These are phyloP conservation scores for Eublepharis macularius DNA, from an alignment of 2,113 vertebrate genomes.

Conservation along the genomic window DNA sequence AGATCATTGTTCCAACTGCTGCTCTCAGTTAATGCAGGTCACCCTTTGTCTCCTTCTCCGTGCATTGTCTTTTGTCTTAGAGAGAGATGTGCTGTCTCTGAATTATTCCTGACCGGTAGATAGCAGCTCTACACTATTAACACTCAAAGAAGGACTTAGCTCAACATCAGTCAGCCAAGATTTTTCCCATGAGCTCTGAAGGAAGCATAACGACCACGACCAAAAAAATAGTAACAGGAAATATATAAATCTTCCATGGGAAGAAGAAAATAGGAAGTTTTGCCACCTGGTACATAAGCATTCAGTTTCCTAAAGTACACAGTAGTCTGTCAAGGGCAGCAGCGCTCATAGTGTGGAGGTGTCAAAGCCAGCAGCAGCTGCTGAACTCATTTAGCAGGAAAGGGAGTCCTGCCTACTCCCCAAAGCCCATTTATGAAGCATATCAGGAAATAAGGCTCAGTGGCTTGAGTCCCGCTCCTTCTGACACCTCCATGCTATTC, in stretches of 20 bases:
- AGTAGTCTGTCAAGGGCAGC: slow-evolving; percentile 5
- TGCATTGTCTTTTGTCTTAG: background rate
- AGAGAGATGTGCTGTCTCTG: background rate
- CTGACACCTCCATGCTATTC: slow-evolving; percentile 8
- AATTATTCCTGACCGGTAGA: background rate
- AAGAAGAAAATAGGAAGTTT: background rate
- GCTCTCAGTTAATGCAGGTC: background rate
- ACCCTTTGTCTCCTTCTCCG: background rate
- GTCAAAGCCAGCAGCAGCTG: slow-evolving; percentile 42
- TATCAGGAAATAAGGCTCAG: slow-evolving; percentile 43
- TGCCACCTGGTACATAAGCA: background rate
- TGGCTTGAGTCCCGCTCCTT: background rate
- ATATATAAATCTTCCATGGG: slow-evolving; percentile 37
- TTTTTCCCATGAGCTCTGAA: background rate
- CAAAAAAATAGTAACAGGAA: slow-evolving; percentile 13
- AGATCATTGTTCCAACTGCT: no score
- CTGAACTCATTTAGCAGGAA: slow-evolving; percentile 42
- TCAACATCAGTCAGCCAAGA: background rate
- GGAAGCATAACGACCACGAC: background rate
- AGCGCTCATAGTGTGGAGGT: background rate
- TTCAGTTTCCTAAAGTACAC: slow-evolving; percentile 16
- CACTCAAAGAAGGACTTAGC: background rate
- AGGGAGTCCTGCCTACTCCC: slow-evolving; percentile 17
- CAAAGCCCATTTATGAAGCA: slow-evolving; percentile 24
- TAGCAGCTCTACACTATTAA: slow-evolving; percentile 2